Percentiles rank a stretch among this genome's conserved stretches.
phyloP scores from a whole-genome alignment of 2,888 invertebrate genomes.

The Agrotis ipsilon region DNA sequence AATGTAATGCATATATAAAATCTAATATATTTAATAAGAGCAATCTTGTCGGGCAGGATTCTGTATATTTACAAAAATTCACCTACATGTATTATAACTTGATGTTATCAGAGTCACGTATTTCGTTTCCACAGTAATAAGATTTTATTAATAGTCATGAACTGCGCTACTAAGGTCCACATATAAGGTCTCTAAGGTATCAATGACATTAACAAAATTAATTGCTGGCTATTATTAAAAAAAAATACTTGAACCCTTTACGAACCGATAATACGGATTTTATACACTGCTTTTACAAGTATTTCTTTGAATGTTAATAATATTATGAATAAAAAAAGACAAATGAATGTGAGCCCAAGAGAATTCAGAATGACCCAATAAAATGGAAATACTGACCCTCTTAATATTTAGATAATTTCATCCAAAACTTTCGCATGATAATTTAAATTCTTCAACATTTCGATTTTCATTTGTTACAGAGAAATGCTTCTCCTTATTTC shows the following conservation, averaged over 20 bases:
- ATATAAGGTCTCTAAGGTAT: background rate
- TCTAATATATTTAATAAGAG: background rate
- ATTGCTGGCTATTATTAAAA: no score
- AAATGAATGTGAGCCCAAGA: background rate
- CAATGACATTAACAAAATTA: slow-evolving; percentile 1
- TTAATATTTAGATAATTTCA: background rate
- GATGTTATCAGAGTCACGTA: background rate
- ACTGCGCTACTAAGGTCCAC: background rate
- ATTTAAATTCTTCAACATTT: background rate
- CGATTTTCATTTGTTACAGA: slow-evolving; percentile 17
- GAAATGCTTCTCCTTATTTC: slow-evolving; percentile 1
- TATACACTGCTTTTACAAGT: background rate
- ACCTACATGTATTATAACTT: no score
- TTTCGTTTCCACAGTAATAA: background rate
- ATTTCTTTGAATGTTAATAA: background rate
- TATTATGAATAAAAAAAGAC: background rate
- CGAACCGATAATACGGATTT: no score
- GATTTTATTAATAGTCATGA: background rate
- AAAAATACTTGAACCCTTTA: no score
- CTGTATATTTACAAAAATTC: no score
- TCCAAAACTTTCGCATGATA: slow-evolving; percentile 4
- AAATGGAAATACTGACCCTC: background rate
- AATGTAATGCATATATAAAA: no score
- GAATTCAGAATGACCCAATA: background rate
- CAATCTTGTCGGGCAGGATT: background rate